Conservation (phyloP, 2,113 vertebrate genomes). For the Alexandromys fortis region DNA sequence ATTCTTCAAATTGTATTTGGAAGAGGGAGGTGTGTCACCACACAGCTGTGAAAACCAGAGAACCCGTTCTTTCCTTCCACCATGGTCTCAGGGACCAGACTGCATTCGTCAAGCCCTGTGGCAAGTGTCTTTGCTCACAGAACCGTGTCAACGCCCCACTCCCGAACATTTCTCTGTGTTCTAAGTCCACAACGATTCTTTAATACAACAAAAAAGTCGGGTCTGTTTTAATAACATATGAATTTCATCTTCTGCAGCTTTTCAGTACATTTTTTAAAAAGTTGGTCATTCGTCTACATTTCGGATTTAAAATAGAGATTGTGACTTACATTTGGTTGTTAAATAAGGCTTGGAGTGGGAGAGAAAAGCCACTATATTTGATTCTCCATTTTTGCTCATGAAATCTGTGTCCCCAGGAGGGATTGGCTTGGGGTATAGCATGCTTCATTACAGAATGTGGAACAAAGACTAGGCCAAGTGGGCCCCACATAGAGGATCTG, state of each 20-base stretch:
- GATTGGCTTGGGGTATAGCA: neutral
- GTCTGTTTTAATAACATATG: slow-evolving; percentile 4
- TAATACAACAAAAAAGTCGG: slow-evolving; percentile 16
- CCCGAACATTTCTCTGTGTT: neutral
- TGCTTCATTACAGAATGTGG: neutral
- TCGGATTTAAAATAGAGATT: slow-evolving; percentile 51
- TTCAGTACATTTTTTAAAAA: slow-evolving; percentile 42
- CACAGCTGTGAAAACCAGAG: neutral
- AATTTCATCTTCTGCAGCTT: slow-evolving; percentile 16
- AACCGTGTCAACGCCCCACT: neutral
- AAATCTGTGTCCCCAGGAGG: slow-evolving; percentile 13
- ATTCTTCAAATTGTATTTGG: neutral
- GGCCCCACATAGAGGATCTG: neutral
- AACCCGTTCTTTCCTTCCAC: neutral
- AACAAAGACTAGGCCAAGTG: neutral
- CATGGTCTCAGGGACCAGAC: neutral
- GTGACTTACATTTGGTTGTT: slow-evolving; percentile 44
- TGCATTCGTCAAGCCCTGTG: neutral
- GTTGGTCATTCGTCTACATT: neutral
- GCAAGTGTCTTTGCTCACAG: neutral
- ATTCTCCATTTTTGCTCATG: neutral
- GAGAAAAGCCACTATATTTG: neutral
- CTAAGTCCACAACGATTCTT: neutral
- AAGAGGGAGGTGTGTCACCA: neutral
- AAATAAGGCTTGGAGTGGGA: slow-evolving; percentile 25